Base-by-base conservation (phyloP, 2,888 invertebrate genomes). In the Diarsia mendica region DNA sequence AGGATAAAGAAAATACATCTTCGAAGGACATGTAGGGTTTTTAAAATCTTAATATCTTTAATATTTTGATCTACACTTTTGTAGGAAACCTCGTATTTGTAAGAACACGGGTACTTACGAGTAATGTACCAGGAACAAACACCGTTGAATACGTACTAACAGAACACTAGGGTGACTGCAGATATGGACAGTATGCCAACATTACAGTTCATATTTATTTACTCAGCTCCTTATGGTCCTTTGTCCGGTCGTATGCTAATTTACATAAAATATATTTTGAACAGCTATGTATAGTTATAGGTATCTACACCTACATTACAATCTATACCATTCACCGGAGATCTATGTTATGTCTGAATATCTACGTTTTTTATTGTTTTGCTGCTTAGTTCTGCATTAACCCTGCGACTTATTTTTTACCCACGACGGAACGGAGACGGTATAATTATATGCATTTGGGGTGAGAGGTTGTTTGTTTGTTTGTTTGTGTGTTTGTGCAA, bases 111-210 rank as follows among this genome's bases (percentile, higher is more conserved):
- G 63, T 70, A 55, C 61, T 84, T 78, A 81, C 65, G n/a, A 61
- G 63, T 78, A 81, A 85, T 88, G 46, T 88, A 72, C 44, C 77
- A 78, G 88, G 90, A 89, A 88, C 89, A 88, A 89, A 89, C 75
- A 87, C 28, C 28, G 58, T 75, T 82, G 70, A 80, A 65, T 82
- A 77, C 55, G 46, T 39, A 63, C 49, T n/a, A 58, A 61, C 51
- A 66, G 61, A 61, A 75, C 65, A 64, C 60, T 49, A 23, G 9
- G 46, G 20, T 64, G 63, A 72, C 77, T 23, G 33, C n/a, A n/a
- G n/a, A 60, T 77, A 77, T 69, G 69, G 72, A 61, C 69, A 53
- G 65, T 79, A 55, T 49, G 64, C 73, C 67, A 79, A 77, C 72
- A 77, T 39, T 49, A 60, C 44, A 48, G 28, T 46, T 66, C 51